These are phyloP conservation scores for Thaumatotibia leucotreta DNA, from an alignment of 1,140 invertebrate genomes.

Conservation along the genomic window DNA sequence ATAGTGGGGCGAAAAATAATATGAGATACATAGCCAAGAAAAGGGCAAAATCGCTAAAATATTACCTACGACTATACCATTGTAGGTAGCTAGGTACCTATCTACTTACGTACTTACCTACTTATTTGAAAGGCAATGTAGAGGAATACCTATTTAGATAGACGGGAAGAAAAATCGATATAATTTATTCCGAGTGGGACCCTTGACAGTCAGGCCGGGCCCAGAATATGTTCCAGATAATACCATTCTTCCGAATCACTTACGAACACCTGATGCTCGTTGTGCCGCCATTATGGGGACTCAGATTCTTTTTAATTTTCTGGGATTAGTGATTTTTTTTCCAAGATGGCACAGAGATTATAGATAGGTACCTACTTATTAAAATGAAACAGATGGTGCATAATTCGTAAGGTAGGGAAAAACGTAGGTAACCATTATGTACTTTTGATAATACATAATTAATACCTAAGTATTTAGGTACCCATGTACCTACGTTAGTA, in stretches of 20 bases:
- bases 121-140: too few relatives aligned
- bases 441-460: too few relatives aligned
- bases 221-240: constrained; percentile 65
- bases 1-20: too few relatives aligned
- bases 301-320: constrained; percentile 39
- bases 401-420: neutral
- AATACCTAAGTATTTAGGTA: too few relatives aligned
- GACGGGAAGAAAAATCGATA: constrained; percentile 21
- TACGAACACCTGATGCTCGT: constrained; percentile 62
- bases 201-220: constrained; percentile 40
- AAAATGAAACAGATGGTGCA: neutral
- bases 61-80: too few relatives aligned
- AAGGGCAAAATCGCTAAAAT: too few relatives aligned
- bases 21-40: too few relatives aligned
- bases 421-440: too few relatives aligned
- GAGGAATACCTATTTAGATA: constrained; percentile 50
- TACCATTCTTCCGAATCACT: constrained; percentile 58
- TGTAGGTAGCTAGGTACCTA: too few relatives aligned
- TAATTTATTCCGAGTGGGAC: constrained; percentile 64
- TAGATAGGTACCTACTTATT: neutral
- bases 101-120: too few relatives aligned
- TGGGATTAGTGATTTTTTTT: constrained; percentile 19
- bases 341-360: neutral
- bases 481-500: too few relatives aligned
- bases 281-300: constrained; percentile 31